Evolutionary conservation across 2,797 vertebrate species (phyloP), one percentile per base, ranked within the genome.

Genomic region (Micromesistius poutassou): DNA sequence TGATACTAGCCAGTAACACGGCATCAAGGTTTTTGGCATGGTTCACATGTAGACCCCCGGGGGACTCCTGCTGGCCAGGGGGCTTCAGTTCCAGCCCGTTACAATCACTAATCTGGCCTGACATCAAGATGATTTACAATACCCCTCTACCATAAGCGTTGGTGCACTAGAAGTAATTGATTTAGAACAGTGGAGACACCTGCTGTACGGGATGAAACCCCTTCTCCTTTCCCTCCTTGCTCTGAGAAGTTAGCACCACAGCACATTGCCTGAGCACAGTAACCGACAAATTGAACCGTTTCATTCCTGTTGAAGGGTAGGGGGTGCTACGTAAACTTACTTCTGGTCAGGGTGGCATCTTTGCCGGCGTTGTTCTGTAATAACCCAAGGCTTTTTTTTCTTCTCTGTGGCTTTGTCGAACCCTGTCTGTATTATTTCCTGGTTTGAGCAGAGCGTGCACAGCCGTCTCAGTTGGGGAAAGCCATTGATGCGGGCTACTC

Each of bases 51-150:
- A 25, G 72, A 74, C 81, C 81, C 85, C 81, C 73, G 82, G 83
- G 89, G 84, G 62, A 80, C 86, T 84, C 76, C 76, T 79, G 76
- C 77, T 80, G 87, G 80, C 88, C 87, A 80, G 82, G 82, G 86
- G 84, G 80, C 84, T 82, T 79, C 84, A 78, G 83, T 86, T 87
- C 82, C 82, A 76, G 80, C 77, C 81, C 78, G 87, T 91, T 93
- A 91, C 91, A 91, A 89, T 92, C 81, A 78, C 88, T 93, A 93
- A 93, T 93, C 88, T 91, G 87, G 84, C 85, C 89, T 91, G 91
- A 92, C 92, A 92, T 89, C 90, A 90, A 91, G 91, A 90, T 91
- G 91, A 92, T 93, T 92, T 92, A 92, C 89, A 93, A 92, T 90
- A 85, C 86, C 89, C 88, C 82, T 83, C 86, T 76, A 87, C 76